These are phyloP conservation scores for Pipistrellus kuhlii DNA, from an alignment of 2,797 vertebrate species.

Conservation along the genomic window DNA sequence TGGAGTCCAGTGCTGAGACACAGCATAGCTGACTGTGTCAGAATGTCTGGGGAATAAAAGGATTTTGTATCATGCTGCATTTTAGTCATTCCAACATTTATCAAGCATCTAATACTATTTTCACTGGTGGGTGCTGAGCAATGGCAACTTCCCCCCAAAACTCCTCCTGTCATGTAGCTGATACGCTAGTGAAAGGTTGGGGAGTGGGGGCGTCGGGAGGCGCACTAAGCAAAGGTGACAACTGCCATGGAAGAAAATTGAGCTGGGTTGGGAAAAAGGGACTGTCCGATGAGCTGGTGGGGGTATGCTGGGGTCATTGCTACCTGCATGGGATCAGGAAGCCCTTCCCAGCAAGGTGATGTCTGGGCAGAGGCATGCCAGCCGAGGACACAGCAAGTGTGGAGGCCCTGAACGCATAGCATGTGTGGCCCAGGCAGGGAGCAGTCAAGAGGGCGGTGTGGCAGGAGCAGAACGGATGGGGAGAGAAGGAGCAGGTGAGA, in stretches of 20 bases:
- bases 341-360: not conserved
- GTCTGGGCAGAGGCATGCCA: not conserved
- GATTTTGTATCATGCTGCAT: not conserved
- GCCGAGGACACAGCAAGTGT: not conserved
- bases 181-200: not conserved
- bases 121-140: not conserved
- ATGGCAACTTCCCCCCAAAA: not conserved
- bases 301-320: not conserved
- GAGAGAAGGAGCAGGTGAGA: not conserved
- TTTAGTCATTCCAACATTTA: not conserved
- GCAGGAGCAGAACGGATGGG: not conserved
- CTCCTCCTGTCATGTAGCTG: not conserved
- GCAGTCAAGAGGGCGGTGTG: not conserved
- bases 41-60: not conserved
- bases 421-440: not conserved
- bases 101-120: not conserved
- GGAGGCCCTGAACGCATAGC: not conserved
- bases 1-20: not conserved
- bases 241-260: not conserved
- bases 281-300: not conserved
- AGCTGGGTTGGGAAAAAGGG: not conserved
- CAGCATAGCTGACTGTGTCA: not conserved
- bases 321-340: not conserved
- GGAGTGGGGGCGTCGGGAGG: rapidly evolving
- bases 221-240: not conserved